Evolutionary conservation across 30 jellyfish, hydroid and myxozoan species (phyloP).

Genomic region (Turritopsis dohrnii): DNA sequence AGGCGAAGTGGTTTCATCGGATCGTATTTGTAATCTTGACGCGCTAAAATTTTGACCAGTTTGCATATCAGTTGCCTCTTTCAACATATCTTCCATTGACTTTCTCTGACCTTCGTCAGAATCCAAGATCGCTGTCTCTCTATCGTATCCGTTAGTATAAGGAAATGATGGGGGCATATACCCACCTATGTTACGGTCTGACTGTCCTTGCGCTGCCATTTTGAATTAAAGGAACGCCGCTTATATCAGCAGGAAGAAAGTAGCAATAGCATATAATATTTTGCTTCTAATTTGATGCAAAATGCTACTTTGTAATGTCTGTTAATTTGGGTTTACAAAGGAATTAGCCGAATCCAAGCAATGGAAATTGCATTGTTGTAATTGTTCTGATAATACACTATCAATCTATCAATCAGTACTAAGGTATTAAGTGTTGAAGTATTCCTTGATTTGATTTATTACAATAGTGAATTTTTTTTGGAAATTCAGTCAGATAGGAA

Average conservation of each 20-base stretch:
- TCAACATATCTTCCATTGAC: slow-evolving; percentile 91
- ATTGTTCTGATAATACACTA: too few species aligned
- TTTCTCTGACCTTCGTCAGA: slow-evolving; percentile 4
- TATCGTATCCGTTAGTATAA: slow-evolving; percentile 40
- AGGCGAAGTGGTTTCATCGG: slow-evolving; percentile 44
- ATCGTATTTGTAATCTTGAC: slow-evolving; percentile 22
- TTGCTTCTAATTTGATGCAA: not conserved
- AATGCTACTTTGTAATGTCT: slow-evolving; percentile 11
- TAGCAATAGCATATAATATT: not conserved
- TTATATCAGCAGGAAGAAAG: not conserved
- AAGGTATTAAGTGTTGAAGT: too few species aligned
- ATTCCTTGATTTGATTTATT: too few species aligned
- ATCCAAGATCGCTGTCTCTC: slow-evolving; percentile 44
- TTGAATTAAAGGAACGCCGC: slow-evolving; percentile 8
- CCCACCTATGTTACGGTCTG: slow-evolving; percentile 29
- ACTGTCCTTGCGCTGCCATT: slow-evolving; percentile 33
- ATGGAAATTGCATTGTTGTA: too few species aligned
- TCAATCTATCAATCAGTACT: too few species aligned
- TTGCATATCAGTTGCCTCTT: slow-evolving; percentile 97
- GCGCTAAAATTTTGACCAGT: slow-evolving; percentile 32
- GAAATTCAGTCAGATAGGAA: not conserved
- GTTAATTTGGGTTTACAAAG: not conserved
- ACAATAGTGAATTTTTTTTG: too few species aligned
- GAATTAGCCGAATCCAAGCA: not conserved
- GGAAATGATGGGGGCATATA: slow-evolving; percentile 37